Percentiles rank a stretch among this genome's conserved stretches.
phyloP scores from a whole-genome alignment of 2,113 vertebrate species.

The Neogale vison region DNA sequence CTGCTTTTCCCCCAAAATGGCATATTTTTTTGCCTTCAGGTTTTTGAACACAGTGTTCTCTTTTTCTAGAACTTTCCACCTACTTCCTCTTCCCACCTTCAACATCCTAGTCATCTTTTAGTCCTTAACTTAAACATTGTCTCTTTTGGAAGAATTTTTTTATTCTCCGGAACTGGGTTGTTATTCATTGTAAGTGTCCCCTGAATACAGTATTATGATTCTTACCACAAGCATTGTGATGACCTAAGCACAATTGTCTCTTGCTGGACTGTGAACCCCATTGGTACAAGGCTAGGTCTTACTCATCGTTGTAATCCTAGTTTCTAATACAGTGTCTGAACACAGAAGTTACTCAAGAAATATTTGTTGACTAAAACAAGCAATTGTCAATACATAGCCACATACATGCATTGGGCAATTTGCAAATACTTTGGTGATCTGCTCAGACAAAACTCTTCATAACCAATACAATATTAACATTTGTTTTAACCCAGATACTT shows the following conservation, averaged over 20 bases:
- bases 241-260: neutral
- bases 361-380: neutral
- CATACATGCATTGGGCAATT: neutral
- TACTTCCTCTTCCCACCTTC: neutral
- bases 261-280: neutral
- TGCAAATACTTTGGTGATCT: neutral
- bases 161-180: neutral
- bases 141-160: constrained; percentile 39
- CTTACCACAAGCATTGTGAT: neutral
- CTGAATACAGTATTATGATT: neutral
- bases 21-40: neutral
- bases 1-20: neutral
- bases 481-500: constrained; percentile 38
- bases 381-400: constrained; percentile 3
- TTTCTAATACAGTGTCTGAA: neutral
- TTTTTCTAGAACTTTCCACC: constrained; percentile 14
- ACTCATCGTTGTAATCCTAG: neutral
- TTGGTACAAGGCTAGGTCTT: neutral
- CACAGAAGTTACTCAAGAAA: neutral
- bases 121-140: constrained; percentile 3
- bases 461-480: neutral
- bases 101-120: constrained; percentile 25
- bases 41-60: constrained; percentile 11
- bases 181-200: neutral
- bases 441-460: constrained; percentile 43